phyloP scores from a whole-genome alignment of 2,113 vertebrate genomes.

The Xenopus tropicalis region DNA sequence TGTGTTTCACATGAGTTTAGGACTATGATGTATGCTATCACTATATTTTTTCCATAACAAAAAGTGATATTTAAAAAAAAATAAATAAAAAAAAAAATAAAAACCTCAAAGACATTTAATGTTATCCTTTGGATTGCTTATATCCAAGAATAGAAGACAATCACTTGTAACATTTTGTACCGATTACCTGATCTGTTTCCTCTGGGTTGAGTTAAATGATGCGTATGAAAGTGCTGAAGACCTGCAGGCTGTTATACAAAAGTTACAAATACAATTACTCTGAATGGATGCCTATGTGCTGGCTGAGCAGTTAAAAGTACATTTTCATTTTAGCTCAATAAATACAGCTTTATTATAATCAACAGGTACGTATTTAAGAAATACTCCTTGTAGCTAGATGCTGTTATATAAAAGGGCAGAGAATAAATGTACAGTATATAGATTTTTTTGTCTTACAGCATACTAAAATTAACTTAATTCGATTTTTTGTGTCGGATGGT shows the following conservation, averaged over 20 bases:
- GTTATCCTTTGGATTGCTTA: constrained; percentile 22
- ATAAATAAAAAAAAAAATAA: no score
- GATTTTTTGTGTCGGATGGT: no score
- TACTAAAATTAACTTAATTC: no score
- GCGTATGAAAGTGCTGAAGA: constrained; percentile 6
- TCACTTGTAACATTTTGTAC: constrained; percentile 25
- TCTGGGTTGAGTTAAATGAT: constrained; percentile 20
- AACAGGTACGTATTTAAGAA: not conserved
- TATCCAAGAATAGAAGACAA: constrained; percentile 4
- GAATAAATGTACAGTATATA: no score
- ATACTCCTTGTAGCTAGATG: not conserved
- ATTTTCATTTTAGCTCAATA: constrained; percentile 14
- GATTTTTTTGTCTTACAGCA: no score
- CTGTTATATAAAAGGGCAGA: no score
- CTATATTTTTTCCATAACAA: no score
- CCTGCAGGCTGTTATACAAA: constrained; percentile 20
- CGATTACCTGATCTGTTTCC: constrained; percentile 18
- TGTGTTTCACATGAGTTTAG: no score
- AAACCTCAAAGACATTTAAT: not conserved
- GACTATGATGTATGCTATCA: no score
- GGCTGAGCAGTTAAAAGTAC: constrained; percentile 2
- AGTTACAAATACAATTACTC: constrained; percentile 23
- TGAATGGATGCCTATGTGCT: not conserved
- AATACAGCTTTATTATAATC: constrained; percentile 2
- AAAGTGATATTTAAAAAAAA: no score